Conservation (phyloP, 1,140 invertebrate species). For the Acromyrmex charruanus region DNA sequence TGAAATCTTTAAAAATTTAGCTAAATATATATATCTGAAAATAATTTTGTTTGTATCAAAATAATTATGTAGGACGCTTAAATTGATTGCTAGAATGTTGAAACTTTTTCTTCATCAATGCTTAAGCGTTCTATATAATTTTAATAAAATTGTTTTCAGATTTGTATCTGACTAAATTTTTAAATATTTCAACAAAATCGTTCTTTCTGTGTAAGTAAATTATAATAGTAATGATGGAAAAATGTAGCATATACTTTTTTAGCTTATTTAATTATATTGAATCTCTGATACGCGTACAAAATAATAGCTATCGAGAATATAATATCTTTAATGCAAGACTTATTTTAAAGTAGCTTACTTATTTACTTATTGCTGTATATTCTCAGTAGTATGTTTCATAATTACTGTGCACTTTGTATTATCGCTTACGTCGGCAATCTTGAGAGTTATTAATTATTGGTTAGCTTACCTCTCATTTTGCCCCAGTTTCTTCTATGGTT, state of each 20-base stretch:
- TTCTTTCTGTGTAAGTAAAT: background rate
- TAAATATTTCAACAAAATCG: too few relatives aligned
- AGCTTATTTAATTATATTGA: background rate
- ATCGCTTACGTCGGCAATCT: slow-evolving; percentile 40
- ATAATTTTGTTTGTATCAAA: too few relatives aligned
- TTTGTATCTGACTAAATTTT: too few relatives aligned
- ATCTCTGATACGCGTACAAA: background rate
- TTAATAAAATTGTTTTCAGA: too few relatives aligned
- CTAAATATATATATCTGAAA: too few relatives aligned
- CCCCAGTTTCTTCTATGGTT: slow-evolving; percentile 11
- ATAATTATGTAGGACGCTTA: too few relatives aligned
- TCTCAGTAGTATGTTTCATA: background rate
- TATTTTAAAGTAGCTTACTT: background rate
- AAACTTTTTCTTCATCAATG: too few relatives aligned
- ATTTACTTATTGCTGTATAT: slow-evolving; percentile 30
- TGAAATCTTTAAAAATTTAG: too few relatives aligned
- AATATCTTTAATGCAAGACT: slow-evolving; percentile 10
- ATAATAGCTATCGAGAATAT: slow-evolving; percentile 9
- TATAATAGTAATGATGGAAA: background rate
- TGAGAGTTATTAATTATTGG: slow-evolving; percentile 53
- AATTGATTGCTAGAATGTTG: too few relatives aligned
- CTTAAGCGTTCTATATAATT: too few relatives aligned
- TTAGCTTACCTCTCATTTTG: slow-evolving; percentile 23
- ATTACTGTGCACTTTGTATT: slow-evolving; percentile 43
- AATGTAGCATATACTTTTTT: background rate